Percentiles rank a stretch among this genome's conserved stretches.
These are phyloP conservation scores for Resseliella maxima DNA, from an alignment of 2,888 invertebrate species.

Conservation along the genomic window DNA sequence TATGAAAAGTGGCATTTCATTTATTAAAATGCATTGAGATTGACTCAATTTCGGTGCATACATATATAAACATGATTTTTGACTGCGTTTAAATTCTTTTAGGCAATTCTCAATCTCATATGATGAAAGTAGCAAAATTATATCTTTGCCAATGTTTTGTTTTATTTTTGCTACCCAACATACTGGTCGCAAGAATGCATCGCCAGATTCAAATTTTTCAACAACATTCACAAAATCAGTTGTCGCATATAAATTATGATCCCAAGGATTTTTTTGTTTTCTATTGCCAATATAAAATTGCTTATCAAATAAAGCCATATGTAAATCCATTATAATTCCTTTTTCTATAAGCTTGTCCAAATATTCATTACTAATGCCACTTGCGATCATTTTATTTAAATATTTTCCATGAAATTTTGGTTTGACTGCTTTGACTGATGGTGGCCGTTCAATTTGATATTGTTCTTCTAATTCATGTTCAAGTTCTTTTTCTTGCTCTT, in stretches of 20 bases:
- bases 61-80: not conserved
- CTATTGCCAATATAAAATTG: not conserved
- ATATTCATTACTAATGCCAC: not conserved
- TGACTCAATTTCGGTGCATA: not conserved
- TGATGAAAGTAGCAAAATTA: not conserved
- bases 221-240: not conserved
- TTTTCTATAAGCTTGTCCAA: too few species aligned
- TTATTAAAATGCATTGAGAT: not conserved
- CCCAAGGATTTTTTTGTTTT: not conserved
- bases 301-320: not conserved
- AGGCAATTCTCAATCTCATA: not conserved
- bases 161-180: conserved; percentile 43
- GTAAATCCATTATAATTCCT: not conserved
- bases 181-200: conserved; percentile 35
- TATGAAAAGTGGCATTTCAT: not conserved
- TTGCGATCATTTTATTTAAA: too few species aligned
- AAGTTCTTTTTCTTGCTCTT: conserved; percentile 56
- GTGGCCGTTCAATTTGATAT: conserved; percentile 23
- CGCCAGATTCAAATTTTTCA: not conserved
- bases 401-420: not conserved
- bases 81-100: not conserved
- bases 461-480: conserved; percentile 35
- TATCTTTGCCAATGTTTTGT: not conserved
- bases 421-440: not conserved
- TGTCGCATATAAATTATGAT: not conserved